A percentile compares a stretch with the other conserved stretches of the same genome.
phyloP scores from a whole-genome alignment of 2,113 vertebrate species.

The Centropristis striata region DNA sequence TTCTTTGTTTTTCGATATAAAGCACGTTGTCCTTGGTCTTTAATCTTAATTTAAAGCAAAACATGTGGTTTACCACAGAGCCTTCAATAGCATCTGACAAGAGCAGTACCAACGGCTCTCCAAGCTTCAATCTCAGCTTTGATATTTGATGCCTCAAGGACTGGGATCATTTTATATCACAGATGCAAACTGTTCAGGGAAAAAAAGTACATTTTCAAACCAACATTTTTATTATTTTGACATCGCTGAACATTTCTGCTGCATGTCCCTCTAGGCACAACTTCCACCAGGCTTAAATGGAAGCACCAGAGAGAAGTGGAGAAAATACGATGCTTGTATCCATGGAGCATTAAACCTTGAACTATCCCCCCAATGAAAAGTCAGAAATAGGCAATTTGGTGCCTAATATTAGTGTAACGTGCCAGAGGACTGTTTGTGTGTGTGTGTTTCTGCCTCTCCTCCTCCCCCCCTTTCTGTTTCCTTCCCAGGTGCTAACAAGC shows the following conservation, averaged over 20 bases:
- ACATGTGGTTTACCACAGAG: neutral
- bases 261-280: conserved; percentile 8
- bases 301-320: neutral
- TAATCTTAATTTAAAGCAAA: conserved; percentile 8
- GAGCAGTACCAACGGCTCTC: conserved; percentile 1
- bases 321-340: neutral
- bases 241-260: conserved; percentile 34
- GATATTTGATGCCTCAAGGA: conserved; percentile 28
- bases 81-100: conserved; percentile 10
- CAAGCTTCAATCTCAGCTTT: conserved; percentile 4
- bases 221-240: conserved; percentile 60
- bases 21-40: neutral
- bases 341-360: neutral
- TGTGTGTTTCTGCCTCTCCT: too few species aligned
- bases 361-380: neutral
- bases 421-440: too few species aligned
- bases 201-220: conserved; percentile 42
- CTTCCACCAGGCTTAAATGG: neutral
- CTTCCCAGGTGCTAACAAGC: too few species aligned
- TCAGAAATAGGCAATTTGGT: neutral
- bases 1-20: neutral
- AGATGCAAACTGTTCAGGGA: conserved; percentile 53
- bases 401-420: neutral
- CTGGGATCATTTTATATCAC: conserved; percentile 34
- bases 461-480: too few species aligned